Percentiles rank a stretch among this genome's conserved stretches.
These are phyloP conservation scores for Myrmophylax atrothorax DNA, from an alignment of 2,113 vertebrate genomes.

Conservation along the genomic window DNA sequence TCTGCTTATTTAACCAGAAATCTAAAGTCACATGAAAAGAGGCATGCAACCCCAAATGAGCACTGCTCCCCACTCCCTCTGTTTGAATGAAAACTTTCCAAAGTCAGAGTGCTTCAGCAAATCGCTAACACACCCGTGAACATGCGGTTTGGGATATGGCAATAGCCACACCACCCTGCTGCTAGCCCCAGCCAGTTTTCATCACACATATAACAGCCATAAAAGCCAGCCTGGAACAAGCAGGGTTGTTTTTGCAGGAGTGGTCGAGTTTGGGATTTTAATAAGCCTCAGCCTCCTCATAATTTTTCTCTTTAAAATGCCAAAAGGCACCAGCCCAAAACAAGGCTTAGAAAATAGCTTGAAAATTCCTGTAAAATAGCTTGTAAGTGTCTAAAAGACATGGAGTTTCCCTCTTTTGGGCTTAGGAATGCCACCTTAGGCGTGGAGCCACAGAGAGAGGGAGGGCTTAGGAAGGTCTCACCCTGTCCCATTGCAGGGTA, in stretches of 20 bases:
- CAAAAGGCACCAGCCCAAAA: slow-evolving; percentile 57
- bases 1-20: background rate
- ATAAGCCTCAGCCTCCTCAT: slow-evolving; percentile 58
- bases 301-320: slow-evolving; percentile 56
- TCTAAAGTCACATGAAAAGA: background rate
- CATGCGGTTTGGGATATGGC: slow-evolving; percentile 41
- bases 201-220: background rate
- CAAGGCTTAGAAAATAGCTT: slow-evolving; percentile 14
- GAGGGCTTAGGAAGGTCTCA: background rate
- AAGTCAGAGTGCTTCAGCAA: background rate
- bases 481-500: background rate
- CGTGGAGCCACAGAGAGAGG: fast-evolving
- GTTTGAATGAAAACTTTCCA: background rate
- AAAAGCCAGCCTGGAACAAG: slow-evolving; percentile 49
- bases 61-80: background rate
- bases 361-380: slow-evolving; percentile 45
- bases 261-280: slow-evolving; percentile 63
- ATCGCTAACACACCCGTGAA: slow-evolving; percentile 41
- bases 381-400: slow-evolving; percentile 36
- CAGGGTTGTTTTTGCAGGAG: slow-evolving; percentile 44
- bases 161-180: background rate
- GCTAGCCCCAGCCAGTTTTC: slow-evolving; percentile 35
- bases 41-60: background rate
- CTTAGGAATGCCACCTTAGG: background rate
- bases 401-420: background rate